Evolutionary conservation across 2,113 vertebrate species (phyloP), one percentile per base, ranked within the genome.

Genomic region (Globicephala melas): DNA sequence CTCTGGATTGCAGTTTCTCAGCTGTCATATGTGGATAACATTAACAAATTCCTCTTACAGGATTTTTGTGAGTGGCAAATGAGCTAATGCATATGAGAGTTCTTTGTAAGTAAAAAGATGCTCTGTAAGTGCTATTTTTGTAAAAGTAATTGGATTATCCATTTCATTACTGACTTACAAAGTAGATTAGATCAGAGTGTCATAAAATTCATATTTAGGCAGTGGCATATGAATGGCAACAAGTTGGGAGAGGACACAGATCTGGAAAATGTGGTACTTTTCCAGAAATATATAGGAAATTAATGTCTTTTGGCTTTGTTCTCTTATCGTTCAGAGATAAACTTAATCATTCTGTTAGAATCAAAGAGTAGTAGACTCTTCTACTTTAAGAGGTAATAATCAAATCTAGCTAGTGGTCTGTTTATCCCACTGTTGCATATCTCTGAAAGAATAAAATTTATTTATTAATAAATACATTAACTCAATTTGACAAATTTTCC

Each of bases 231-330:
- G 76, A 96, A 63, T 81, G 55, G 47, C 31, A 79, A 38, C 50
- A 80, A 38, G 23, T 81, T 65, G 60, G 28, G 15, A 38, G 13
- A 95, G 26, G 58, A 67, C 15, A 67, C 9, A 60, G 38, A 25
- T 71, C 41, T 83, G 67, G n/a, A 83, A 53, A 81, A 12, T 77
- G 18, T 26, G 18, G 23, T 80, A 7, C 15, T 62, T 96, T 79
- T 84, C 33, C 13, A 79, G 92, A 94, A 94, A 83, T 80, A 77
- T 44, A 60, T 83, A 95, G 73, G 92, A 96, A 96, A 94, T 96
- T 82, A 63, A 74, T 91, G 94, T 91, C n/a, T 84, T 93, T 79
- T 94, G 65, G 36, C 25, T 91, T 94, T 92, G 33, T 90, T 94
- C 26, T 26, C 31, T 91, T 92, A 44, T 92, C 26, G 31, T 65